These are phyloP conservation scores for Microtus montanus DNA, from an alignment of 2,113 vertebrate genomes.

Conservation along the genomic window DNA sequence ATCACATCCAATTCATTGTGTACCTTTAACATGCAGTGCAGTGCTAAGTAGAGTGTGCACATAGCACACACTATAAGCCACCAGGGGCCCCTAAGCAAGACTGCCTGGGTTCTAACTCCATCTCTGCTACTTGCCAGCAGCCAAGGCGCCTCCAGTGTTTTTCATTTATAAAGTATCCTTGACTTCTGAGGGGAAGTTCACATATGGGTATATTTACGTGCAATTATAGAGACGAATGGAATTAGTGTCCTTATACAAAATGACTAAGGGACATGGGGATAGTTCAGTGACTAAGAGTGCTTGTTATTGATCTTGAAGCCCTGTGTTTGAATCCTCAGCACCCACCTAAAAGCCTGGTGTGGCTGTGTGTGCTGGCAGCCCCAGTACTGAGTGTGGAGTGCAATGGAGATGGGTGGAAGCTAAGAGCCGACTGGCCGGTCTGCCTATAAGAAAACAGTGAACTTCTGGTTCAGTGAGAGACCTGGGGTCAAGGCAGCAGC, in stretches of 20 bases:
- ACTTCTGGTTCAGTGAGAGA: neutral
- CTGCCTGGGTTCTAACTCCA: neutral
- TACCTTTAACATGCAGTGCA: too few species aligned
- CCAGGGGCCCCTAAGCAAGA: neutral
- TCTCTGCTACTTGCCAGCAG: neutral
- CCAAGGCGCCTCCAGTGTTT: neutral
- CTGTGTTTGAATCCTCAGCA: too few species aligned
- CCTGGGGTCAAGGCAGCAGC: too few species aligned
- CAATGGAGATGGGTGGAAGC: too few species aligned
- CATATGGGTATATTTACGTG: too few species aligned
- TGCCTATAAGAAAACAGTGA: neutral
- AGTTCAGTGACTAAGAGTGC: neutral
- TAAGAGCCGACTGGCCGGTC: neutral
- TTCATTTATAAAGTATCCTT: neutral
- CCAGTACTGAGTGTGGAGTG: neutral
- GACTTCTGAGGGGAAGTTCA: neutral
- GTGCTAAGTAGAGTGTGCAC: neutral
- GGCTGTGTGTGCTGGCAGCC: neutral
- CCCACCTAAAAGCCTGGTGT: neutral
- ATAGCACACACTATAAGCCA: neutral
- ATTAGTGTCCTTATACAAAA: neutral
- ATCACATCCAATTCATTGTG: neutral
- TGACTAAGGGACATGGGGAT: neutral
- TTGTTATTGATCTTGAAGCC: neutral
- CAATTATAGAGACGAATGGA: too few species aligned